Base-by-base conservation (phyloP, 2,797 vertebrate species). In the Sciaenops ocellatus region DNA sequence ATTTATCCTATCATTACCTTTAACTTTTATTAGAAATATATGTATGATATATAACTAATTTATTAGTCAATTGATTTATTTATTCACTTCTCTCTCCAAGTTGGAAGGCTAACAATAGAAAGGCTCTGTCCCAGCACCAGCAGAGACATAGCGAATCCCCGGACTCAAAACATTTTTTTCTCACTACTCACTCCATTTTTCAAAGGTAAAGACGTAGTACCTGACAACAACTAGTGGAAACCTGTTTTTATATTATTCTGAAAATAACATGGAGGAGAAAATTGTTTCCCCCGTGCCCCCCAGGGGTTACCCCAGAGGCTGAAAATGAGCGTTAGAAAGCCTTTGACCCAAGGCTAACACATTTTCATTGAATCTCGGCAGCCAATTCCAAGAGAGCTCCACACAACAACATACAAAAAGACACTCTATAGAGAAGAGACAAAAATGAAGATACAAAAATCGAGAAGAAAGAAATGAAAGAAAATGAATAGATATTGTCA, bases 311-410 rank as follows among this genome's bases (percentile, higher is more conserved):
- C 73, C 34, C 69, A 11, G 44, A 79, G 82, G 79, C 72, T 85
- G 80, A 81, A 78, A 89, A 87, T 84, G 76, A 87, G 61, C n/a
- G 42, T 73, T 63, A 64, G 78, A 87, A 70, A 85, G 78, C 66
- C 83, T 78, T 50, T 87, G 84, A 89, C 83, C 80, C 60, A 69
- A 61, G 69, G 75, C 80, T 74, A 83, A 83, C 81, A 78, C 64
- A 65, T 78, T 91, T 89, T 78, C 64, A 70, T 87, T 82, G 87
- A 82, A 70, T 83, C 65, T 79, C 50, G 1, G 64, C 71, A 67
- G 75, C 30, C 15, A 38, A 63, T 17, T 67, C 63, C 13, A 18
- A 52, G 69, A 71, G 68, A 63, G 61, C 15, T 46, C 44, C 38
- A 7, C 26, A 55, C 42, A 80, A 85, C 55, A 83, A 60, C 46